Percentiles rank a stretch among this genome's conserved stretches.
Evolutionary conservation across 2,888 invertebrate species (phyloP).

Genomic region (Folsomia candida): DNA sequence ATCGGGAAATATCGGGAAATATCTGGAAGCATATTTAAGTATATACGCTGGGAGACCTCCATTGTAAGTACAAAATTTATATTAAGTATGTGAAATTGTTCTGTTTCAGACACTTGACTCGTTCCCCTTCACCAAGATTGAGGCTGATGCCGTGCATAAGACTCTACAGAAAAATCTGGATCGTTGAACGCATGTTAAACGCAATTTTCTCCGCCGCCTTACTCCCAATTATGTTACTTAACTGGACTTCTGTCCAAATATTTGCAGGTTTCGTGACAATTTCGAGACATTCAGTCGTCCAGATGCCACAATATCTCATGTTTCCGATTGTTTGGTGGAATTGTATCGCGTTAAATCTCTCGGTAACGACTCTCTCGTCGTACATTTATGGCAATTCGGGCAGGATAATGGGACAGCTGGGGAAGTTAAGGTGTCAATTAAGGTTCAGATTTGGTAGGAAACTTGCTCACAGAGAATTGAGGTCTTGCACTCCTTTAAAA

Average conservation of each 20-base stretch:
- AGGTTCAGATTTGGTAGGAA: too few species aligned
- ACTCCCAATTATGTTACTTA: not conserved
- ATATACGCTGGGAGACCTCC: too few species aligned
- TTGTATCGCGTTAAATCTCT: not conserved
- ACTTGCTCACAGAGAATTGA: too few species aligned
- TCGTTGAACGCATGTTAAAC: not conserved
- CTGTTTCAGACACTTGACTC: not conserved
- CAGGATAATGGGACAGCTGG: too few species aligned
- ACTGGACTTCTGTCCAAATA: not conserved
- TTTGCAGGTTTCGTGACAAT: not conserved
- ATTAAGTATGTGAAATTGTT: too few species aligned
- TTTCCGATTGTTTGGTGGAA: not conserved
- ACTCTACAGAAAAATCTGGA: not conserved
- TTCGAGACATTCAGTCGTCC: not conserved
- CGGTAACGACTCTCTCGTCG: not conserved
- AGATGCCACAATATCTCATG: not conserved
- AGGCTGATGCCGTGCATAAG: not conserved
- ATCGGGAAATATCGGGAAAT: too few species aligned
- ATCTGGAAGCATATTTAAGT: not conserved
- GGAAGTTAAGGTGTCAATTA: too few species aligned
- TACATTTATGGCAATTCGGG: not conserved
- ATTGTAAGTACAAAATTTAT: too few species aligned
- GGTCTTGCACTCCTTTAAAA: too few species aligned
- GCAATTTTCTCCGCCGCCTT: not conserved
- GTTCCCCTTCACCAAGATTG: too few species aligned